Base-by-base conservation (phyloP, 2,797 vertebrate species). In the Pampus argenteus region DNA sequence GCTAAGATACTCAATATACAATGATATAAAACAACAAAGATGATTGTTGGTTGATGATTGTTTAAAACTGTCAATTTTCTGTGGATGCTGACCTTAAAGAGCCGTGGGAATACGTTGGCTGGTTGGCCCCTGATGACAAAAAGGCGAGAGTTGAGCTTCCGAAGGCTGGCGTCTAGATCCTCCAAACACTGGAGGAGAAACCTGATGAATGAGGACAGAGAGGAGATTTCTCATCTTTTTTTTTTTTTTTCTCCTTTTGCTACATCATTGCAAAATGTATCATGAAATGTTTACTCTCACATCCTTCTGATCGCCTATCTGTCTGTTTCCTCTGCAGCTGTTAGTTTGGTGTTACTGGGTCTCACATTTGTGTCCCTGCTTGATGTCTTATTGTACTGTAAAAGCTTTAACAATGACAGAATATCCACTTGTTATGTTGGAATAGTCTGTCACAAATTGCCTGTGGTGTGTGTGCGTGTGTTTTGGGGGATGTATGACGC, bases 151-250 rank as follows among this genome's bases (percentile, higher is more conserved):
- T 95, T 95, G 47, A 95, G 93, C 63, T 95, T 95, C 17, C 92
- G 90, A 25, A 95, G 91, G 81, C 45, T 95, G 71, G 93, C 85
- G 48, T 95, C 94, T 45, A 95, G 89, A 77, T 95, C 94, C 62
- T 95, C 94, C 72, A 95, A 79, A 88, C 95, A 95, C 82, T 95
- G 94, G 36, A 95, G 93, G 55, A 95, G 93, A 86, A 95, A 95
- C 86, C 95, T 95, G 84, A 38, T 6, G 34, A 10, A 44, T 23
- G 9, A 26, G 13, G 42, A 38, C 4, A n/a, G n/a, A 15, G 15
- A 29, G 1, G 9, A 20, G 1, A 31, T 9, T 31, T 31, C 31
- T 3, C 9, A 34, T 11, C 31, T 34, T 0, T 14, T 42, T 42
- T 38, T 38, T 38, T 40, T 14, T 42, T 42, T 38, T 38, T 38